These are phyloP conservation scores for Drosophila subobscura DNA, from an alignment of 1,140 invertebrate genomes.

Conservation along the genomic window DNA sequence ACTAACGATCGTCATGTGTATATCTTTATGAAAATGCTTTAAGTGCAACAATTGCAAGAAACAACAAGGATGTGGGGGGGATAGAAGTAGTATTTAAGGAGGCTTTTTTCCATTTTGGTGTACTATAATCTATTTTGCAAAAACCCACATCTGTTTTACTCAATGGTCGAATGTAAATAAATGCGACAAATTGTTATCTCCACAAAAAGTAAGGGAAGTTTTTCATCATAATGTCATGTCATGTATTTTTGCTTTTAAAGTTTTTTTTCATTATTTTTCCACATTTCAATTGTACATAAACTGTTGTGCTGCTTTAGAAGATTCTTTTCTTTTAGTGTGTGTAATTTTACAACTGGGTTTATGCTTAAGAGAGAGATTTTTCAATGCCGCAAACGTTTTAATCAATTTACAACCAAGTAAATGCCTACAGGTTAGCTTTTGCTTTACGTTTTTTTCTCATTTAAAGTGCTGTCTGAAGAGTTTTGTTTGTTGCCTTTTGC, in stretches of 20 bases:
- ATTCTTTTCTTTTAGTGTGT: slow-evolving; percentile 45
- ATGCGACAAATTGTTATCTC: slow-evolving; percentile 65
- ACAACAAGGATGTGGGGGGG: slow-evolving; percentile 16
- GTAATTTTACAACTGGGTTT: slow-evolving; percentile 68
- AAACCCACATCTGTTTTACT: slow-evolving; percentile 19
- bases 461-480: slow-evolving; percentile 70
- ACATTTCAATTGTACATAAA: slow-evolving; percentile 67
- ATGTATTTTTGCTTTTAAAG: slow-evolving; percentile 56
- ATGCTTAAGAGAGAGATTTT: slow-evolving; percentile 7
- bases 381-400: slow-evolving; percentile 35
- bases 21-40: slow-evolving; percentile 67
- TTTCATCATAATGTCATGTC: slow-evolving; percentile 68
- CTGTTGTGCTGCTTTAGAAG: slow-evolving; percentile 57
- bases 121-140: slow-evolving; percentile 22
- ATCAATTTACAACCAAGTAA: slow-evolving; percentile 67
- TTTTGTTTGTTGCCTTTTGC: slow-evolving; percentile 34
- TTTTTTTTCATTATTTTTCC: slow-evolving; percentile 33
- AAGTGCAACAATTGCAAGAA: slow-evolving; percentile 75
- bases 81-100: slow-evolving; percentile 20
- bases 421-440: slow-evolving; percentile 61
- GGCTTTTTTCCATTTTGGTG: slow-evolving; percentile 26
- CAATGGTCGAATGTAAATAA: slow-evolving; percentile 68
- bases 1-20: slow-evolving; percentile 35
- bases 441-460: slow-evolving; percentile 16
- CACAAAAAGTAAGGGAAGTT: background rate